Conservation (phyloP, 2,797 vertebrate genomes). For the Hippoglossus hippoglossus region DNA sequence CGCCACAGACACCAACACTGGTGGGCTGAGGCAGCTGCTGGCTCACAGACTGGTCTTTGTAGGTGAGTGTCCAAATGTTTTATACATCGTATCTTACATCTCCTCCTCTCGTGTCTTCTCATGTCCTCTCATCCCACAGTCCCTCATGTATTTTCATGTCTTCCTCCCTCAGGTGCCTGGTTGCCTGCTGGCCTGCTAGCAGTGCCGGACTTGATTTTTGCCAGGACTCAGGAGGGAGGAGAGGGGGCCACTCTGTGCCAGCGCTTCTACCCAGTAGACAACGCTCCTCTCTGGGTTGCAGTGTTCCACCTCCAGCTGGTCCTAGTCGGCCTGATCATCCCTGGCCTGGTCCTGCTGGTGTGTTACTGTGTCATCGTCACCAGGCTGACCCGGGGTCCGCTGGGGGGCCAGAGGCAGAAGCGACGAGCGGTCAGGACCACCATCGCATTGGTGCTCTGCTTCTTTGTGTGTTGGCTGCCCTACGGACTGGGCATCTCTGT, state of each 20-base stretch:
- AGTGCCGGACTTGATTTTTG: conserved; percentile 93
- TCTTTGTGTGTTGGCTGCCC: conserved; percentile 97
- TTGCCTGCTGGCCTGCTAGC: conserved; percentile 91
- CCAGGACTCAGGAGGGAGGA: conserved; percentile 80
- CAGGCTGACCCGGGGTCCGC: conserved; percentile 91
- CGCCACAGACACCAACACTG: conserved; percentile 95
- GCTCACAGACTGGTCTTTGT: conserved; percentile 92
- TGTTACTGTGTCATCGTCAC: conserved; percentile 97
- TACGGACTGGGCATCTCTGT: conserved; percentile 92
- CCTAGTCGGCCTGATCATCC: conserved; percentile 93
- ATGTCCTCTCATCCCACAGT: not conserved
- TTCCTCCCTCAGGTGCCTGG: conserved; percentile 72
- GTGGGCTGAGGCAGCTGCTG: conserved; percentile 90
- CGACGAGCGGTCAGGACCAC: conserved; percentile 96
- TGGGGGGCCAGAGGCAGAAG: conserved; percentile 95
- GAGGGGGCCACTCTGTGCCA: conserved; percentile 87
- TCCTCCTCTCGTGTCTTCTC: not conserved
- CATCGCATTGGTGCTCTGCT: conserved; percentile 93
- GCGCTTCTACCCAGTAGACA: conserved; percentile 87
- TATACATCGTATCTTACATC: not conserved
- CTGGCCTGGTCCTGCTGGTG: conserved; percentile 92
- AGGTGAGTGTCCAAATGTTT: conserved; percentile 81
- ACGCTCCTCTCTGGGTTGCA: conserved; percentile 84
- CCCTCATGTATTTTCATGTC: not conserved
- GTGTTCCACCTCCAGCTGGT: conserved; percentile 94